Percentiles rank a stretch among this genome's conserved stretches.
phyloP scores from a whole-genome alignment of 2,888 invertebrate genomes.

The Notodonta dromedarius region DNA sequence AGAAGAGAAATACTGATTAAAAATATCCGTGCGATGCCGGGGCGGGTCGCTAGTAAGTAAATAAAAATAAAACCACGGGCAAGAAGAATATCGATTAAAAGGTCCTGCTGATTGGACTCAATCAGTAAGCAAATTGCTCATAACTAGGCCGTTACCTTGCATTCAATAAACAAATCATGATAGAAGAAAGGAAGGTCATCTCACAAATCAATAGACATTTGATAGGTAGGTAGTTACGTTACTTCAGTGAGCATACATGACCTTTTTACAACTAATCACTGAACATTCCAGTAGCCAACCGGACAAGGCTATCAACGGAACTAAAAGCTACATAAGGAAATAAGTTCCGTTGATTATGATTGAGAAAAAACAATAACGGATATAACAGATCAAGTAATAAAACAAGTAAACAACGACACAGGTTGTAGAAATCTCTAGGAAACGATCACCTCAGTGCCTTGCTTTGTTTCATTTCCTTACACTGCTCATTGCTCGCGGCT shows the following conservation, averaged over 20 bases:
- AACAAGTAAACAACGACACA: slow-evolving; percentile 42
- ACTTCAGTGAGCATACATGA: neutral
- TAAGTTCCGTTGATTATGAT: neutral
- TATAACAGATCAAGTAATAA: slow-evolving; percentile 42
- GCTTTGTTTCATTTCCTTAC: slow-evolving; percentile 64
- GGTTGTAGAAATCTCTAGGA: slow-evolving; percentile 61
- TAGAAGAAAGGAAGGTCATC: neutral
- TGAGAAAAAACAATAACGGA: slow-evolving; percentile 29
- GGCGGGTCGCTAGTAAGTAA: no score
- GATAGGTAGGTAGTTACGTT: neutral
- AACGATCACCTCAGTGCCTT: slow-evolving; percentile 50
- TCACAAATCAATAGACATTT: neutral
- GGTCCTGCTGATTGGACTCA: no score
- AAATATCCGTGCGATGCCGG: no score
- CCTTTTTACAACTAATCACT: neutral
- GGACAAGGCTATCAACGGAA: neutral
- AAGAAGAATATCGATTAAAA: no score
- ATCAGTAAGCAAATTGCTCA: no score
- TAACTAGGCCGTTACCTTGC: no score
- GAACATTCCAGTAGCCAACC: neutral
- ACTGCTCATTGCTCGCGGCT: slow-evolving; percentile 48
- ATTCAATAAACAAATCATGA: neutral
- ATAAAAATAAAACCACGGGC: no score
- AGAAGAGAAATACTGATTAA: no score
- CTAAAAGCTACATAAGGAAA: neutral